Percentiles rank a stretch among this genome's conserved stretches.
Evolutionary conservation across 2,888 invertebrate species (phyloP).

Genomic region (Tetrapedia diversipes): DNA sequence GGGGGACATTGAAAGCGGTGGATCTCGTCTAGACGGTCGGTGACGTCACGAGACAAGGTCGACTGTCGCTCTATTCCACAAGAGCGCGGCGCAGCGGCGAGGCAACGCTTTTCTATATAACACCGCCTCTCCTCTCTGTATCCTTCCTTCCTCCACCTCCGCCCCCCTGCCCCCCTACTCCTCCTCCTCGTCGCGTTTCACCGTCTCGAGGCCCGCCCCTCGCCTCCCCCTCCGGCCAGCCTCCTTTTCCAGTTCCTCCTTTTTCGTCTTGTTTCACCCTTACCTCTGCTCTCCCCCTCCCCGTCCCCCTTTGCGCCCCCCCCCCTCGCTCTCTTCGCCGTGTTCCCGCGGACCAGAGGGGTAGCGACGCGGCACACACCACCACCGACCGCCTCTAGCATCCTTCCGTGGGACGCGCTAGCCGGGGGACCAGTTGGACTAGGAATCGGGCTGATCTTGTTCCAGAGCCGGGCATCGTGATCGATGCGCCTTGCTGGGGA

Average conservation of each 20-base stretch:
- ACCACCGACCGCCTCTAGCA: slow-evolving; percentile 23
- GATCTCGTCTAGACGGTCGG: slow-evolving; percentile 77
- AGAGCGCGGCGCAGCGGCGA: too few relatives aligned
- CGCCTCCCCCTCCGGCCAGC: slow-evolving; percentile 40
- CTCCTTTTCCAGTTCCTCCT: slow-evolving; percentile 41
- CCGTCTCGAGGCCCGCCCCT: slow-evolving; percentile 34
- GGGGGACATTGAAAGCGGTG: slow-evolving; percentile 71
- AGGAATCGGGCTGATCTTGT: slow-evolving; percentile 49
- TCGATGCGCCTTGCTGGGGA: slow-evolving; percentile 42
- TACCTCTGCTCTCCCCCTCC: too few relatives aligned
- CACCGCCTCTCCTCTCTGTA: too few relatives aligned
- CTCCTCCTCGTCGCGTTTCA: slow-evolving; percentile 40
- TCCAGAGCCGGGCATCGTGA: slow-evolving; percentile 36
- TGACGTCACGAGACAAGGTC: slow-evolving; percentile 80
- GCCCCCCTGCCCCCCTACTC: too few relatives aligned
- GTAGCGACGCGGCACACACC: slow-evolving; percentile 37
- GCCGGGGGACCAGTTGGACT: slow-evolving; percentile 41
- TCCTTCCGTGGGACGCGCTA: slow-evolving; percentile 31
- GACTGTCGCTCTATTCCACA: slow-evolving; percentile 72
- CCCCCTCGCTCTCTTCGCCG: slow-evolving; percentile 33
- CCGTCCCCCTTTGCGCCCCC: background rate
- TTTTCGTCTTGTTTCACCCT: slow-evolving; percentile 33
- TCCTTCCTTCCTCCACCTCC: too few relatives aligned
- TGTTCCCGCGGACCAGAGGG: slow-evolving; percentile 32
- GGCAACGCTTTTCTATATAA: slow-evolving; percentile 47